Conservation (phyloP, 2,797 vertebrate species). For the Halcyon badia region DNA sequence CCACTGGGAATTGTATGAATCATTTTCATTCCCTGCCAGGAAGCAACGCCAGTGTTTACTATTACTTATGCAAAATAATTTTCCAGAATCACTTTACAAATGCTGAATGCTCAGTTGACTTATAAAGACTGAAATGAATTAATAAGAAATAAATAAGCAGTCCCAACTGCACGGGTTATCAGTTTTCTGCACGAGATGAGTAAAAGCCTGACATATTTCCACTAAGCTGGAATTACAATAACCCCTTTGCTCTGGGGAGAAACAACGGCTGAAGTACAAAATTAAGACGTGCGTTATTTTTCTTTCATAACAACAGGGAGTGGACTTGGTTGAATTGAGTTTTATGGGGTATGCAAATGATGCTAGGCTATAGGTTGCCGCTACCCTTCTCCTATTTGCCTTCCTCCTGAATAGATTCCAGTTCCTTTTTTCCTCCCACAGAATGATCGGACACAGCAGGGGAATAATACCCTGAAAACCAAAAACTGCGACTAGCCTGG, state of each 20-base stretch:
- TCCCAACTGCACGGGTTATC: constrained; percentile 78
- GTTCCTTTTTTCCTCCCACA: neutral
- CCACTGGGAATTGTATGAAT: constrained; percentile 76
- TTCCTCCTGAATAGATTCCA: neutral
- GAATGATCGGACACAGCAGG: neutral
- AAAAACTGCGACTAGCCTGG: neutral
- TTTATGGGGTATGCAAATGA: constrained; percentile 8
- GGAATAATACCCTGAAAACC: neutral
- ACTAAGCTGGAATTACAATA: constrained; percentile 78
- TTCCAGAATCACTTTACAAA: constrained; percentile 82
- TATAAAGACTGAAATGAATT: constrained; percentile 79
- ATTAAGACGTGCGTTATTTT: constrained; percentile 73
- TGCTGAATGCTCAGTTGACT: constrained; percentile 78
- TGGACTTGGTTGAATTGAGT: constrained; percentile 51
- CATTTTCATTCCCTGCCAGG: constrained; percentile 74
- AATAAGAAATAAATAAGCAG: constrained; percentile 80
- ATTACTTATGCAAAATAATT: constrained; percentile 82
- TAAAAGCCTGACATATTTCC: constrained; percentile 70
- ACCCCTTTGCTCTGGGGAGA: constrained; percentile 56
- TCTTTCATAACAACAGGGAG: constrained; percentile 49
- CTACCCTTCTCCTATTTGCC: neutral
- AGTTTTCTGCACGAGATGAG: constrained; percentile 74
- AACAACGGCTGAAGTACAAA: constrained; percentile 56
- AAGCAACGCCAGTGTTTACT: constrained; percentile 78
- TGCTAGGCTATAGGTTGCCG: neutral